Evolutionary conservation across 23 tunicate genomes (phyloP).

Genomic region (Botrylloides violaceus): DNA sequence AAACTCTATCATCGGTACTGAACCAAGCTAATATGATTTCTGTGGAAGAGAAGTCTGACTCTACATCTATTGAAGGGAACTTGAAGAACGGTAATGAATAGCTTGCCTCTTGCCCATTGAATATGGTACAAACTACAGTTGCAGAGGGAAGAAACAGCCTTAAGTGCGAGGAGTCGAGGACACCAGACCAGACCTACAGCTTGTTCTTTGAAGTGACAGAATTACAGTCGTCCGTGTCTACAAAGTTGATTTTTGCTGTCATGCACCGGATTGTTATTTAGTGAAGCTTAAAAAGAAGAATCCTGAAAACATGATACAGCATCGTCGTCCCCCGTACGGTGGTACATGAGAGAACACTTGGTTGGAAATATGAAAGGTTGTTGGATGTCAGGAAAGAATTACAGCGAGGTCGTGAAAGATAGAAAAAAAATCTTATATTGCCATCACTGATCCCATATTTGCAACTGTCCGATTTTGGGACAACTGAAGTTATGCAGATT

Average conservation of each 20-base stretch:
- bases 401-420: neutral
- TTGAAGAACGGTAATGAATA: constrained; percentile 49
- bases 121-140: neutral
- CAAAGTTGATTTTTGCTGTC: no score
- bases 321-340: no score
- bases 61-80: constrained; percentile 43
- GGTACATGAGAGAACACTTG: no score
- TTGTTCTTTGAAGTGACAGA: no score
- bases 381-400: neutral
- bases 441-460: no score
- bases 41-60: neutral
- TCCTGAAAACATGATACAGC: no score
- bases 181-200: no score
- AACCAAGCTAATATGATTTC: constrained; percentile 58
- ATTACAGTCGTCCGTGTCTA: no score
- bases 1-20: constrained; percentile 55
- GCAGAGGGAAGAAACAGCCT: neutral
- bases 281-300: no score
- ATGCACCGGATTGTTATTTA: no score
- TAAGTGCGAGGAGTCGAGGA: no score
- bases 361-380: neutral
- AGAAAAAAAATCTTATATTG: no score
- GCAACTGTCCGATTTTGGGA: neutral
- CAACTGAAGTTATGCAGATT: neutral
- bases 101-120: neutral